Percentiles rank a stretch among this genome's conserved stretches.
Conservation (phyloP, 2,888 invertebrate species). For the Cheilosia vulpina region DNA sequence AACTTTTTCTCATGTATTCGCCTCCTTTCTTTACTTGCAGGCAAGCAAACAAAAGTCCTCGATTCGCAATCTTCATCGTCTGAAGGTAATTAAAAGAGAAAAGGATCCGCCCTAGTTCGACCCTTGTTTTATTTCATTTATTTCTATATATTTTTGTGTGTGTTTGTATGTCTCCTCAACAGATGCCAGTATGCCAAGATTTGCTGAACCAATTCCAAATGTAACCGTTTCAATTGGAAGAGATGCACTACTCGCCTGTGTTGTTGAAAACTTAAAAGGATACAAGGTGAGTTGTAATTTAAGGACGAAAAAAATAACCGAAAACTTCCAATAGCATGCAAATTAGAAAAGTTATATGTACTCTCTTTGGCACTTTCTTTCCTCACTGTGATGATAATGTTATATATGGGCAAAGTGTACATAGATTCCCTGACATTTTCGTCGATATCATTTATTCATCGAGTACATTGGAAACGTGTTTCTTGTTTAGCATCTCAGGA, state of each 20-base stretch:
- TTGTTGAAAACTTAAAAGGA: slow-evolving; percentile 93
- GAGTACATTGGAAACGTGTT: slow-evolving; percentile 61
- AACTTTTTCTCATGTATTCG: slow-evolving; percentile 32
- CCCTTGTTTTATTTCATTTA: slow-evolving; percentile 3
- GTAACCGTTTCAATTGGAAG: slow-evolving; percentile 94
- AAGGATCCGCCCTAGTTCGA: slow-evolving; percentile 46
- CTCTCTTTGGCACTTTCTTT: neutral
- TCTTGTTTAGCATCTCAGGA: slow-evolving; percentile 40
- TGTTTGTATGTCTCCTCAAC: slow-evolving; percentile 13
- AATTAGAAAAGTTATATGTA: slow-evolving; percentile 62
- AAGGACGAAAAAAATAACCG: neutral
- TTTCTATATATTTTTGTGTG: neutral
- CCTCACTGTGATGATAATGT: neutral
- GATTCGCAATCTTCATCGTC: slow-evolving; percentile 81
- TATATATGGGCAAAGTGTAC: too few species aligned
- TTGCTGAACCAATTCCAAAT: slow-evolving; percentile 94
- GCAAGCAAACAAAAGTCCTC: slow-evolving; percentile 81
- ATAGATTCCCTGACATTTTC: slow-evolving; percentile 44
- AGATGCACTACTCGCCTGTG: slow-evolving; percentile 94
- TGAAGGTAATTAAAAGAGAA: slow-evolving; percentile 81
- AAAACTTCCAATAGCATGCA: slow-evolving; percentile 37
- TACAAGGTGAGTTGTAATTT: slow-evolving; percentile 88
- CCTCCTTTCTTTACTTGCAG: slow-evolving; percentile 77
- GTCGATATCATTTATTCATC: slow-evolving; percentile 70
- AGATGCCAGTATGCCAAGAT: slow-evolving; percentile 87